Conservation (phyloP, 2,113 vertebrate genomes). For the Albula goreensis region DNA sequence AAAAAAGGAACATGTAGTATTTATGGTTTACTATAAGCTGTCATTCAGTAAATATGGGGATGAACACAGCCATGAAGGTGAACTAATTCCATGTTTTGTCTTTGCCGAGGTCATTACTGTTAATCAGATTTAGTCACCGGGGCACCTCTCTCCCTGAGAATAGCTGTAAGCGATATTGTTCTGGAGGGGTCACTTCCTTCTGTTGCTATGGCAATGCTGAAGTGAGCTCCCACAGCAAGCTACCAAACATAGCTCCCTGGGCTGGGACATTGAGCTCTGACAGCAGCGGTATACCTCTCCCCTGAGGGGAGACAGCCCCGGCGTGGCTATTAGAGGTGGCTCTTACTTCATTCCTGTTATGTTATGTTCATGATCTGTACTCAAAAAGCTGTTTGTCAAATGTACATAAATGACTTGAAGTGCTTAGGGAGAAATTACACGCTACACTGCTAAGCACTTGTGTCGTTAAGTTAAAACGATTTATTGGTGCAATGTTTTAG, state of each 20-base stretch:
- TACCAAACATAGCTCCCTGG: neutral
- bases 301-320: neutral
- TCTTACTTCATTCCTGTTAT: neutral
- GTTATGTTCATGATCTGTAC: neutral
- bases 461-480: neutral
- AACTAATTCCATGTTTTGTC: neutral
- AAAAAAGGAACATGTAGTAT: neutral
- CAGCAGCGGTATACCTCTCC: neutral
- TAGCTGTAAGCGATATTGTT: neutral
- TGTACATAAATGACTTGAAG: neutral
- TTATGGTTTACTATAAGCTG: neutral
- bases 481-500: neutral
- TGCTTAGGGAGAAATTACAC: neutral
- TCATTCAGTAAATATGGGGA: neutral
- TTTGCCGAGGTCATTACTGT: neutral
- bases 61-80: neutral
- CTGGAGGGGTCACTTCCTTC: conserved; percentile 14
- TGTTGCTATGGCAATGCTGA: neutral
- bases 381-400: neutral
- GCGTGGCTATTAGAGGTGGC: neutral
- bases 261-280: neutral
- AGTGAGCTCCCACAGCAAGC: neutral
- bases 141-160: neutral
- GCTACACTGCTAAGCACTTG: neutral
- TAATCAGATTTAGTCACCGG: neutral